Evolutionary conservation across 2,113 vertebrate species (phyloP).

Genomic region (Eulacestoma nigropectus): DNA sequence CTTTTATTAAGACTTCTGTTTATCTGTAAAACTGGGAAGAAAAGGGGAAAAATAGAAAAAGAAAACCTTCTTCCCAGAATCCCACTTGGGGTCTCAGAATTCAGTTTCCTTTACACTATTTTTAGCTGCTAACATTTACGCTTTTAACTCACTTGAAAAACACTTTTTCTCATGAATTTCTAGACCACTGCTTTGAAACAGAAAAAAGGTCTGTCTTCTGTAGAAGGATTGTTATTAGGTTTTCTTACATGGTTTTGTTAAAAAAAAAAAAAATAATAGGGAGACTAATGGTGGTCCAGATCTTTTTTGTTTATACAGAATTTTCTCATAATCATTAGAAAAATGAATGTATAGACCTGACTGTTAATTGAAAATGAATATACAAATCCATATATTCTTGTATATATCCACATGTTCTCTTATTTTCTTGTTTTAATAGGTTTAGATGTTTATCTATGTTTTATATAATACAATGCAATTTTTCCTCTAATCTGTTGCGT

Average conservation of each 20-base stretch:
- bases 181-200: background rate
- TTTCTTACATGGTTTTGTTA: background rate
- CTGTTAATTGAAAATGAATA: slow-evolving; percentile 3
- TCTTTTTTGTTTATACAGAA: background rate
- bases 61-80: background rate
- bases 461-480: background rate
- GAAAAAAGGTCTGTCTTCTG: background rate
- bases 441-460: background rate
- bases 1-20: background rate
- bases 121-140: background rate
- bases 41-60: background rate
- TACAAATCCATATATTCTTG: background rate
- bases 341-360: background rate
- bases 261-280: background rate
- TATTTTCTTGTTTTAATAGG: slow-evolving; percentile 25
- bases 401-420: background rate
- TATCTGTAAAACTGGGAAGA: background rate
- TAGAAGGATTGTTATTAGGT: background rate
- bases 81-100: background rate
- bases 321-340: background rate
- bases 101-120: background rate
- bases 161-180: background rate
- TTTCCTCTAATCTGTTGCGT: background rate
- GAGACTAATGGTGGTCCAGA: background rate
- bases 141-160: background rate